Percentiles rank a stretch among this genome's conserved stretches.
Conservation (phyloP, 30 jellyfish, hydroid and myxozoan genomes). For the Hydra vulgaris region DNA sequence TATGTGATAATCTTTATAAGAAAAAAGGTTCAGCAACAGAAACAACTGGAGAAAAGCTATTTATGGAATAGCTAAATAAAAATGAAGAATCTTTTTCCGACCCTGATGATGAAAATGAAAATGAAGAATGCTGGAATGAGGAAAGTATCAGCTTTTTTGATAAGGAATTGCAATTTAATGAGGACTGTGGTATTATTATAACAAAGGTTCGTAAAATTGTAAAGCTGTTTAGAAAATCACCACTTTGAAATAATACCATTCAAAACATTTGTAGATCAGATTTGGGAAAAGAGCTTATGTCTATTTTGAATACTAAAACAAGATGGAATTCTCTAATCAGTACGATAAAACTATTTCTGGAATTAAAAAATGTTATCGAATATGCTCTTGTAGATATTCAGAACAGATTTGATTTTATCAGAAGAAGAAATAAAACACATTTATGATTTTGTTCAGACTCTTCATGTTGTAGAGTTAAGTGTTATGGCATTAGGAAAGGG, state of each 20-base stretch:
- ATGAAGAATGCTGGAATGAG: neutral
- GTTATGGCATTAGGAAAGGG: neutral
- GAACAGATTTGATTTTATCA: neutral
- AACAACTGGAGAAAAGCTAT: neutral
- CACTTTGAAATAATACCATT: neutral
- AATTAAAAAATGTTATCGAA: neutral
- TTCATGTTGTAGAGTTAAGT: neutral
- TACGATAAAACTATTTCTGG: neutral
- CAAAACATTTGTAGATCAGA: neutral
- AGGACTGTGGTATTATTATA: neutral
- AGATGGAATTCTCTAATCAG: neutral
- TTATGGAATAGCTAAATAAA: neutral
- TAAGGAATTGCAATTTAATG: neutral
- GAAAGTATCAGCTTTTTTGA: neutral
- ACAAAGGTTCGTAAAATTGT: neutral
- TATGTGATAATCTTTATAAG: neutral
- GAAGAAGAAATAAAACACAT: neutral
- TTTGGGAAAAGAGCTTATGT: neutral
- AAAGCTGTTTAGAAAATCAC: neutral
- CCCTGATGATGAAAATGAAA: neutral
- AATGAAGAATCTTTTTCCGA: neutral
- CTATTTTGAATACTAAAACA: neutral
- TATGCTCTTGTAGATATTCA: neutral
- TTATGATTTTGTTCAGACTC: neutral
- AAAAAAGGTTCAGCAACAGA: neutral